Conservation (phyloP, 2,113 vertebrate genomes). For the Aythya baeri region DNA sequence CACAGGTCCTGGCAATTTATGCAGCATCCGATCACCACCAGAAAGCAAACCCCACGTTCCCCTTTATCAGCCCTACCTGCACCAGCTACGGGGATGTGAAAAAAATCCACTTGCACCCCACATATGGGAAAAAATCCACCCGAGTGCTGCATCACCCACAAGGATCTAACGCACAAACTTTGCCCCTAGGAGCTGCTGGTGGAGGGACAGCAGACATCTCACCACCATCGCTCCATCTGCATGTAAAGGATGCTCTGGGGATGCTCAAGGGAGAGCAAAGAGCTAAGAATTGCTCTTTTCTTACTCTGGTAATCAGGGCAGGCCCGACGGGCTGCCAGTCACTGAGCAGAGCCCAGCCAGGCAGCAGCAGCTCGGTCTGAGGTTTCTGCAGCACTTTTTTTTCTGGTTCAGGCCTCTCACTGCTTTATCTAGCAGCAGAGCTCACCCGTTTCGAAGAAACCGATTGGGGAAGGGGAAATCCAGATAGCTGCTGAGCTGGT, state of each 20-base stretch:
- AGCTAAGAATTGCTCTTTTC: background rate
- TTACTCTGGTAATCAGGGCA: background rate
- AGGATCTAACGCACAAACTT: rapidly evolving
- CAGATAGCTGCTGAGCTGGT: background rate
- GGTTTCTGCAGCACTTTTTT: background rate
- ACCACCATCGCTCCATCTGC: background rate
- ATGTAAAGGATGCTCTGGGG: background rate
- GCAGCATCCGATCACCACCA: background rate
- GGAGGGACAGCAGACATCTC: background rate
- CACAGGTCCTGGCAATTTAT: background rate
- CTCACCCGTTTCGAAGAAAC: background rate
- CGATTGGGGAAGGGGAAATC: background rate
- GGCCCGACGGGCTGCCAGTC: background rate
- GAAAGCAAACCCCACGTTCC: background rate
- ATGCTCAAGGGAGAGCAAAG: background rate
- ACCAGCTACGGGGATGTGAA: background rate
- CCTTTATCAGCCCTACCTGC: background rate
- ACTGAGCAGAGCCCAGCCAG: background rate
- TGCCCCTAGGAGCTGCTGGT: background rate
- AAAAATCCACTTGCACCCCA: too few relatives aligned
- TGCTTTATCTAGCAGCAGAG: background rate
- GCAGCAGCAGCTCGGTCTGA: background rate
- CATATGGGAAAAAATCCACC: background rate
- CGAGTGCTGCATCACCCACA: too few relatives aligned
- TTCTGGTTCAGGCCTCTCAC: background rate